These are phyloP conservation scores for Apamea sordens DNA, from an alignment of 2,888 invertebrate species.

Conservation along the genomic window DNA sequence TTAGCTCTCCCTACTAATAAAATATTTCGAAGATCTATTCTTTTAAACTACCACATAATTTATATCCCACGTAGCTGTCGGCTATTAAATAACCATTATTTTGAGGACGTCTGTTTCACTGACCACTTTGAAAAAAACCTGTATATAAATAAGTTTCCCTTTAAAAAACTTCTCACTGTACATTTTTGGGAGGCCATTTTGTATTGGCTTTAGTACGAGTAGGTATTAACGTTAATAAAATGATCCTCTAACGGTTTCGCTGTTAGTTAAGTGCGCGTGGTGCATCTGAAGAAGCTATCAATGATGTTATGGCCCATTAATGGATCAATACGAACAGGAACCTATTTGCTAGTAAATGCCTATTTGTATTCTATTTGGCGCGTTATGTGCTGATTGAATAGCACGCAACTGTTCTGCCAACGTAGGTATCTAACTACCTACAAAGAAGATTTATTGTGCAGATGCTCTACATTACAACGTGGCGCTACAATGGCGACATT, in stretches of 20 bases:
- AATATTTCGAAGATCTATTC: slow-evolving; percentile 26
- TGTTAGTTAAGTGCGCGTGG: slow-evolving; percentile 47
- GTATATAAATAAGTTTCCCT: slow-evolving; percentile 22
- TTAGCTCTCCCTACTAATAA: slow-evolving; percentile 6
- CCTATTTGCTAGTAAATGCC: slow-evolving; percentile 10
- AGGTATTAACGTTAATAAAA: slow-evolving; percentile 67
- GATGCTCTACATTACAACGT: too few relatives aligned
- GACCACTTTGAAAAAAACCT: slow-evolving; percentile 37
- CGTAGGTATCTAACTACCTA: neutral
- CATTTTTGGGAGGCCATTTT: slow-evolving; percentile 35
- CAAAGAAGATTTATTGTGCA: neutral
- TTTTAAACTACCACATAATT: slow-evolving; percentile 19
- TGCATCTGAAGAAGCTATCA: slow-evolving; percentile 68
- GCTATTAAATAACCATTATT: slow-evolving; percentile 43
- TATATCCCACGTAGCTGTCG: slow-evolving; percentile 8
- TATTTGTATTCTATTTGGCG: slow-evolving; percentile 21
- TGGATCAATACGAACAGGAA: slow-evolving; percentile 41
- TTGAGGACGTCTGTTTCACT: slow-evolving; percentile 39
- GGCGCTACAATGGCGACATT: too few relatives aligned
- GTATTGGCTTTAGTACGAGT: slow-evolving; percentile 14
- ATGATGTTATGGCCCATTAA: slow-evolving; percentile 64
- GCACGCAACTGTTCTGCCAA: slow-evolving; percentile 9
- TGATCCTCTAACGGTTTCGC: slow-evolving; percentile 57
- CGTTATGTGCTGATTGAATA: slow-evolving; percentile 31
- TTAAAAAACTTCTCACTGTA: neutral